These are phyloP conservation scores for Eupelmus urozonus DNA, from an alignment of 2,888 invertebrate species.

Conservation along the genomic window DNA sequence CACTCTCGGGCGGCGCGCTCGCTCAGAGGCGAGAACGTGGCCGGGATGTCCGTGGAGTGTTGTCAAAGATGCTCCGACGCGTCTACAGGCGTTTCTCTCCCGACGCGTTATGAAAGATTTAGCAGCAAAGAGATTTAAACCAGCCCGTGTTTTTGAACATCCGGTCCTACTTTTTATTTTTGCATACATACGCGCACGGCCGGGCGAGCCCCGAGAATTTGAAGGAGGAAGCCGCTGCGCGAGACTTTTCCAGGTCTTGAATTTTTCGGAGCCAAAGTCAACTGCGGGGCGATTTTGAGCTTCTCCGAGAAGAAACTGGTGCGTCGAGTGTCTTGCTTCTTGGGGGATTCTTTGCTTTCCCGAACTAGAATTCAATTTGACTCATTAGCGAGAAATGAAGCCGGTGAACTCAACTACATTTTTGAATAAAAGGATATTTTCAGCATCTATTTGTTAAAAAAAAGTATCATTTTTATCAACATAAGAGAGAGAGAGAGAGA, in stretches of 20 bases:
- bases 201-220: not conserved
- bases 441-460: too few relatives aligned
- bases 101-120: constrained; percentile 31
- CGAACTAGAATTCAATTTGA: too few relatives aligned
- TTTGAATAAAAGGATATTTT: too few relatives aligned
- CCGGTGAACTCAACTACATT: too few relatives aligned
- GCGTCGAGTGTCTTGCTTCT: too few relatives aligned
- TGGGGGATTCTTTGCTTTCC: too few relatives aligned
- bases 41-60: constrained; percentile 20
- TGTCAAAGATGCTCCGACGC: constrained; percentile 25
- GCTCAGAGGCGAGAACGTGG: not conserved
- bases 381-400: too few relatives aligned
- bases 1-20: too few relatives aligned
- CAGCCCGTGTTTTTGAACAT: constrained; percentile 9
- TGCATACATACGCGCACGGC: not conserved
- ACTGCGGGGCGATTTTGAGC: too few relatives aligned
- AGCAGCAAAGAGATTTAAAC: constrained; percentile 37
- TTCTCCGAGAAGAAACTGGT: too few relatives aligned
- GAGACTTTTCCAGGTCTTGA: not conserved
- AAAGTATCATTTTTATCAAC: too few relatives aligned
- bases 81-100: not conserved
- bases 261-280: not conserved
- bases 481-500: too few relatives aligned
- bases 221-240: not conserved
- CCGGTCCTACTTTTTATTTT: constrained; percentile 19